phyloP scores from a whole-genome alignment of 2,888 invertebrate species.

The Epinotia nisella region DNA sequence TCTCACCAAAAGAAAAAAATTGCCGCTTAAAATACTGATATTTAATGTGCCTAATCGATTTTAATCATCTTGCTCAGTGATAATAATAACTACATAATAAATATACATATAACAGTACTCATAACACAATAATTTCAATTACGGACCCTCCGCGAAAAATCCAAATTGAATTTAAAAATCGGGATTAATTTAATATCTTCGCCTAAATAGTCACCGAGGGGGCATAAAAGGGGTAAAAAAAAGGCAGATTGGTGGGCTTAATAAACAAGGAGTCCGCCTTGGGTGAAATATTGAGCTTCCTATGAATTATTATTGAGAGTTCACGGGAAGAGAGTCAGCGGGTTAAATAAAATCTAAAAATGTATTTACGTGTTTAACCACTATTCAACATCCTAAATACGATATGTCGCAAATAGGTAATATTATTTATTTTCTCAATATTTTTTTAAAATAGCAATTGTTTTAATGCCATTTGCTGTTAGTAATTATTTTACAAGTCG shows the following conservation, averaged over 20 bases:
- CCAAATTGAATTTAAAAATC: constrained; percentile 51
- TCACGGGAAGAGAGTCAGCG: constrained; percentile 1
- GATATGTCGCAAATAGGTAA: no score
- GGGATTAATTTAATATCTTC: constrained; percentile 50
- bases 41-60: neutral
- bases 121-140: constrained; percentile 37
- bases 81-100: constrained; percentile 5
- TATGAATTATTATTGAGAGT: constrained; percentile 40
- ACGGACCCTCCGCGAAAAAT: constrained; percentile 44
- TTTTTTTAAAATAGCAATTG: no score
- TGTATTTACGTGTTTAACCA: neutral
- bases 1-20: no score
- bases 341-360: neutral
- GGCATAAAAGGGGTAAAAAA: constrained; percentile 48
- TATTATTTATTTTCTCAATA: no score
- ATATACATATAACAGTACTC: constrained; percentile 15
- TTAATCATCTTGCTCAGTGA: constrained; percentile 29
- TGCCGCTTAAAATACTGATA: no score
- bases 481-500: no score
- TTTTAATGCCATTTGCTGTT: no score
- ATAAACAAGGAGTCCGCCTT: constrained; percentile 51
- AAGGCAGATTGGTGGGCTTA: constrained; percentile 52
- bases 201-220: constrained; percentile 44
- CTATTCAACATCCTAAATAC: neutral
- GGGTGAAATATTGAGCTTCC: constrained; percentile 54